Conservation (phyloP, 1,140 invertebrate genomes). For the Caenorhabditis elegans region WBcel235 BX284604.4:6911501-6912000, state of each 20-base stretch:
- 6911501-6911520: conserved; percentile 53
- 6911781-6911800: conserved; percentile 88
- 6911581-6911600: conserved; percentile 98
- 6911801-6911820: conserved; percentile 89
- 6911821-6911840: conserved; percentile 76
- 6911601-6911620: conserved; percentile 78
- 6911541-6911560: conserved; percentile 83
- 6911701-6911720: conserved; percentile 93
- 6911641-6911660: conserved; percentile 86
- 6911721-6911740: conserved; percentile 74
- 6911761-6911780: conserved; percentile 95
- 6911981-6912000: conserved; percentile 92
- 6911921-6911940: conserved; percentile 75
- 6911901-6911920: too few relatives aligned
- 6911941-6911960: conserved; percentile 79
- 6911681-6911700: conserved; percentile 93
- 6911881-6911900: neutral
- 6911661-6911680: conserved; percentile 92
- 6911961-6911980: conserved; percentile 76
- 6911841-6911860: neutral
- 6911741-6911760: conserved; percentile 80
- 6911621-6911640: conserved; percentile 89
- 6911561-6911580: conserved; percentile 92
- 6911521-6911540: conserved; percentile 71
- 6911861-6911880: neutral